Evolutionary conservation across 2,797 vertebrate species (phyloP).

Genomic region (Hipposideros larvatus): DNA sequence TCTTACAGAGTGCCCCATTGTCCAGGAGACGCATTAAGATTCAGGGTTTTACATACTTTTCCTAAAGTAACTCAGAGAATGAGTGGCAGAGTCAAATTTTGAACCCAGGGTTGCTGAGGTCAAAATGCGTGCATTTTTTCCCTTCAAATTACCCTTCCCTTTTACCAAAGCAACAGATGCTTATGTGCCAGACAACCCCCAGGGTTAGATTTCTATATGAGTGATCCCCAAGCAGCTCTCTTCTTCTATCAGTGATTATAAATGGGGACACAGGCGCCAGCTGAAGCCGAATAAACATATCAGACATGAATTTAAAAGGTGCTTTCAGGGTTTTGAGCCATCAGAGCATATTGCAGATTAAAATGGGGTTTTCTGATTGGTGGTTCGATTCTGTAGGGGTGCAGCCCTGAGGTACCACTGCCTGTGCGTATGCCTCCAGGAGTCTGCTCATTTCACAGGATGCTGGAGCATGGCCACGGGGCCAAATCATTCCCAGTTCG

Average conservation of each 20-base stretch:
- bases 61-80: background rate
- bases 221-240: background rate
- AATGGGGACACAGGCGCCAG: background rate
- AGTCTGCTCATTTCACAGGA: background rate
- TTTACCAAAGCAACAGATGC: background rate
- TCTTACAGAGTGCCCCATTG: background rate
- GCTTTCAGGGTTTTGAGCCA: background rate
- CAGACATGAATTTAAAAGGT: background rate
- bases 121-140: background rate
- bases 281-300: background rate
- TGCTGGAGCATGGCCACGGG: background rate
- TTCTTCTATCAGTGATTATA: background rate
- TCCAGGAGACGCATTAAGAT: background rate
- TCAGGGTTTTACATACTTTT: background rate
- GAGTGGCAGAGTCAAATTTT: background rate
- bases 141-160: background rate
- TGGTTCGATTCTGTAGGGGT: background rate
- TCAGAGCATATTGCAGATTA: background rate
- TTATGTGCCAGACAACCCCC: background rate
- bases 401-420: background rate
- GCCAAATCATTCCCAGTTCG: slow-evolving; percentile 23
- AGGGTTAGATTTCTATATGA: background rate
- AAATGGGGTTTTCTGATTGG: slow-evolving; percentile 13
- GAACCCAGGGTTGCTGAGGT: background rate
- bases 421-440: background rate